Evolutionary conservation across 1,140 invertebrate genomes (phyloP).

Genomic region (Sycobia sp.): DNA sequence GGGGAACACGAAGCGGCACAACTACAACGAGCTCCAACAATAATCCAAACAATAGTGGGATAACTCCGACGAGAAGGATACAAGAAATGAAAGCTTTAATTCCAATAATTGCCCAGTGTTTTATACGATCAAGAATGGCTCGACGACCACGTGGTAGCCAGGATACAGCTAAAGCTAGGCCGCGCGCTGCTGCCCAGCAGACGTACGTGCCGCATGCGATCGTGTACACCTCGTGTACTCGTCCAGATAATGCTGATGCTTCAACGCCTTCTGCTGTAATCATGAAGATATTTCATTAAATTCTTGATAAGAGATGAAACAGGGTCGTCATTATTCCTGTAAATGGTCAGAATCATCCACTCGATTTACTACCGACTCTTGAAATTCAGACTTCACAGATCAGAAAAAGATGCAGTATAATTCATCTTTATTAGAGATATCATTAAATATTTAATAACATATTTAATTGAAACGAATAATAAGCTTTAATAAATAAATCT

Average conservation of each 20-base stretch:
- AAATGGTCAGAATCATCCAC: no score
- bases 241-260: slow-evolving; percentile 60
- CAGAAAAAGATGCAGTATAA: no score
- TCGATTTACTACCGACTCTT: no score
- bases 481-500: no score
- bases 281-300: no score
- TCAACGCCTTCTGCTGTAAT: slow-evolving; percentile 25
- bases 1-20: slow-evolving; percentile 88
- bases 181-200: slow-evolving; percentile 85
- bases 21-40: slow-evolving; percentile 91
- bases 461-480: no score
- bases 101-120: slow-evolving; percentile 75
- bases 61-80: slow-evolving; percentile 82
- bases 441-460: no score
- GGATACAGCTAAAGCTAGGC: slow-evolving; percentile 77
- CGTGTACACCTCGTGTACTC: slow-evolving; percentile 94
- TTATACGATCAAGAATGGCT: slow-evolving; percentile 75
- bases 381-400: no score
- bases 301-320: no score
- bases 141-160: slow-evolving; percentile 88
- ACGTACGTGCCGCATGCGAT: slow-evolving; percentile 92
- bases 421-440: no score
- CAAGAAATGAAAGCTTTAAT: slow-evolving; percentile 75
- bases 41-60: slow-evolving; percentile 91
- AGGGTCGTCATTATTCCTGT: no score